Evolutionary conservation across 2,113 vertebrate genomes (phyloP).

Genomic region (Isichthys henryi): DNA sequence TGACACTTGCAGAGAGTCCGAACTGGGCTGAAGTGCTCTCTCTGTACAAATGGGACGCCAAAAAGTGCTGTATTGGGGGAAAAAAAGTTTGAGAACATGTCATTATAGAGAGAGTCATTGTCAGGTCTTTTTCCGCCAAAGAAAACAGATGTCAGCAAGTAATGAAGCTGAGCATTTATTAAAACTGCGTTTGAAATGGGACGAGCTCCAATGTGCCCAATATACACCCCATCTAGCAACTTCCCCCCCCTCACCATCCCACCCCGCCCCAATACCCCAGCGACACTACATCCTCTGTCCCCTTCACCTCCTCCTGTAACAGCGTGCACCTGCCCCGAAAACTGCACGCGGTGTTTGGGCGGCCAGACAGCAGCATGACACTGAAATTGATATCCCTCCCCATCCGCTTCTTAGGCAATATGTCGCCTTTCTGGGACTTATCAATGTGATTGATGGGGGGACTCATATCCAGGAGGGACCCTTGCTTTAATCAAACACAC

Average conservation of each 20-base stretch:
- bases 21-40: neutral
- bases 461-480: conserved; percentile 68
- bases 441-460: conserved; percentile 87
- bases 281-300: conserved; percentile 37
- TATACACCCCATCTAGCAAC: neutral
- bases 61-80: neutral
- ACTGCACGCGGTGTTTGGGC: conserved; percentile 63
- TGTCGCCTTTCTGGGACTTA: conserved; percentile 86
- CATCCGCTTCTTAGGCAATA: conserved; percentile 82
- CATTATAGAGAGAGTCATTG: neutral
- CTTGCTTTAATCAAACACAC: conserved; percentile 78
- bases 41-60: neutral
- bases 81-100: neutral
- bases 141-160: neutral
- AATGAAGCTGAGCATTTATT: neutral
- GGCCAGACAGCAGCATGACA: conserved; percentile 68
- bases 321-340: conserved; percentile 47
- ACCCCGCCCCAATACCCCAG: conserved; percentile 17
- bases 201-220: neutral
- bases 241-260: neutral
- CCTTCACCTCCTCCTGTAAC: conserved; percentile 44
- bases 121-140: neutral
- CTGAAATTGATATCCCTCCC: conserved; percentile 80
- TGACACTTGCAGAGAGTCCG: neutral
- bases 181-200: neutral